Evolutionary conservation across 2,888 invertebrate species (phyloP).

Genomic region (Diadromus collaris): DNA sequence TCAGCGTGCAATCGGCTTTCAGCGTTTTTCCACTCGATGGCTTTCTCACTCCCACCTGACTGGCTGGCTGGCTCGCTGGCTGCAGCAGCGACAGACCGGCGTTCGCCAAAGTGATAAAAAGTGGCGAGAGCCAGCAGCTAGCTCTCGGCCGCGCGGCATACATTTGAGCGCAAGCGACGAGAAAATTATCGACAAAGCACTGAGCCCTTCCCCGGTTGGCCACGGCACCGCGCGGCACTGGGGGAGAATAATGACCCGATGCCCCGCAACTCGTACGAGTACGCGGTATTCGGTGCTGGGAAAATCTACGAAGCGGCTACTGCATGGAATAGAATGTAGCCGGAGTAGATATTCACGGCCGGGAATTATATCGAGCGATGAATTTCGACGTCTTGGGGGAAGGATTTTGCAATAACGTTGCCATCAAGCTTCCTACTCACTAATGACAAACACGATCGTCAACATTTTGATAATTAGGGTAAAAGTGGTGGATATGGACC

Average conservation of each 20-base stretch:
- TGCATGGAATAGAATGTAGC: not conserved
- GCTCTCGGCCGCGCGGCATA: constrained; percentile 38
- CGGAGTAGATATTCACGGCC: not conserved
- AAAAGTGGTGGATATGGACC: too few species aligned
- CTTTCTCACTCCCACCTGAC: constrained; percentile 38
- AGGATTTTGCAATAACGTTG: not conserved
- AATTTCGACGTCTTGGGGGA: constrained; percentile 8
- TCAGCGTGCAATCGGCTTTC: constrained; percentile 52
- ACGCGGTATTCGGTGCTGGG: not conserved
- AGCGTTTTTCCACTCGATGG: constrained; percentile 34
- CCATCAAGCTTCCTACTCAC: not conserved
- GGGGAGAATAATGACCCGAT: constrained; percentile 28
- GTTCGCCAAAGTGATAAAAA: constrained; percentile 47
- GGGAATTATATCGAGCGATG: not conserved
- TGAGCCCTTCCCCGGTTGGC: constrained; percentile 6
- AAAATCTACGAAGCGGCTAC: constrained; percentile 3
- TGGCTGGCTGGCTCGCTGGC: constrained; percentile 8
- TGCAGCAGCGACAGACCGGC: constrained; percentile 13
- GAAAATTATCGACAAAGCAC: constrained; percentile 49
- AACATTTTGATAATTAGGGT: not conserved
- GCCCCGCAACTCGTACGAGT: not conserved
- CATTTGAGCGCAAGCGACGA: constrained; percentile 45
- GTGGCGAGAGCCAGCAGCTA: constrained; percentile 28
- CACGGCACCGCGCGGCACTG: not conserved
- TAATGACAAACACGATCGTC: not conserved